phyloP scores from a whole-genome alignment of 2,888 invertebrate genomes.

The Acanthococcus lagerstroemiae region DNA sequence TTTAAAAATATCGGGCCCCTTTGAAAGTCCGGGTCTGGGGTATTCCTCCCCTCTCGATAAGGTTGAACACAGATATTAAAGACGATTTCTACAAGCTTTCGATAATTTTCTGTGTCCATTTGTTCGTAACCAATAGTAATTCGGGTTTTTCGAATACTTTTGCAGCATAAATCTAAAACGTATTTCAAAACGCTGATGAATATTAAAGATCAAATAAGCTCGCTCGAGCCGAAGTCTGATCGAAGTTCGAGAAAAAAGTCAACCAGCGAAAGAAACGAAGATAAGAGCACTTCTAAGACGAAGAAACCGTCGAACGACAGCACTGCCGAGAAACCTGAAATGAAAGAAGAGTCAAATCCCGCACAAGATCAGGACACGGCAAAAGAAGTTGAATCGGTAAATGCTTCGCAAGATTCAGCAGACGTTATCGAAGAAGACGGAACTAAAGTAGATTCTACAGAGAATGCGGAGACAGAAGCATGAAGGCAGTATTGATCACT shows the following conservation, averaged over 20 bases:
- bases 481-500: not conserved
- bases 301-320: not conserved
- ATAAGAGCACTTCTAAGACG: not conserved
- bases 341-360: too few relatives aligned
- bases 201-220: conserved; percentile 4
- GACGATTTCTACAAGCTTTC: not conserved
- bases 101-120: not conserved
- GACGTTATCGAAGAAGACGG: too few relatives aligned
- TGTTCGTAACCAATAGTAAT: not conserved
- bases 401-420: too few relatives aligned
- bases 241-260: not conserved
- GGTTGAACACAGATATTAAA: too few relatives aligned
- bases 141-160: not conserved
- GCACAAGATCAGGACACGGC: too few relatives aligned
- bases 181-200: not conserved
- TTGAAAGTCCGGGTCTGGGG: too few relatives aligned
- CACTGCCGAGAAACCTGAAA: too few relatives aligned
- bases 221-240: not conserved
- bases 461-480: not conserved
- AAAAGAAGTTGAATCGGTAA: too few relatives aligned
- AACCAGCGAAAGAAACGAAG: not conserved
- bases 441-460: too few relatives aligned
- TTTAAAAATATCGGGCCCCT: too few relatives aligned
- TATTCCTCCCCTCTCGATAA: too few relatives aligned
- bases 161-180: conserved; percentile 7